These are phyloP conservation scores for Aspiorhynchus laticeps DNA, from an alignment of 2,113 vertebrate genomes.

Conservation along the genomic window DNA sequence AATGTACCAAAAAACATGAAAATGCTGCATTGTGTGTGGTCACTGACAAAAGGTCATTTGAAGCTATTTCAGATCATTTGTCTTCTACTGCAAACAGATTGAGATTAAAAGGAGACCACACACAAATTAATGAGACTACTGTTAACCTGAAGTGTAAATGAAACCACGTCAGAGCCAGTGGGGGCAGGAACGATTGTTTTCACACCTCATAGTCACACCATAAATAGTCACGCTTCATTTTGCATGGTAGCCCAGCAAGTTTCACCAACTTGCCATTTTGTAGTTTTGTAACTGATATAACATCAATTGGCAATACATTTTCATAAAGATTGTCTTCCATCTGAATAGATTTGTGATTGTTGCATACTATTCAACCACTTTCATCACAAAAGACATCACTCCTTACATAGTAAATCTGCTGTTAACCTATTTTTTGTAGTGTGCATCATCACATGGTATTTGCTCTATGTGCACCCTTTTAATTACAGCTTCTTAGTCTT, in stretches of 20 bases:
- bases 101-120: slow-evolving; percentile 1
- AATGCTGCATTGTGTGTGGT: not conserved
- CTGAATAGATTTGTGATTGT: not conserved
- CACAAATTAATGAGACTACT: not conserved
- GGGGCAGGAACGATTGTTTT: not conserved
- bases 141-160: not conserved
- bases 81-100: not conserved
- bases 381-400: not conserved
- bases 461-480: not conserved
- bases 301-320: not conserved
- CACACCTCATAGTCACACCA: not conserved
- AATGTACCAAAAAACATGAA: not conserved
- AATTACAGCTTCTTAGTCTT: not conserved
- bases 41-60: not conserved
- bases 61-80: not conserved
- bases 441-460: not conserved
- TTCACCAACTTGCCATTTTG: not conserved
- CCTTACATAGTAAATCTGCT: not conserved
- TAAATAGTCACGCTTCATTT: not conserved
- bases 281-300: not conserved
- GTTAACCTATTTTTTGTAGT: not conserved
- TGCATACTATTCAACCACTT: not conserved
- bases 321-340: not conserved
- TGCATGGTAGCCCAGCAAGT: not conserved
- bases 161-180: not conserved